phyloP scores from a whole-genome alignment of 2,888 invertebrate genomes.

The Hydrotaea cyrtoneurina region DNA sequence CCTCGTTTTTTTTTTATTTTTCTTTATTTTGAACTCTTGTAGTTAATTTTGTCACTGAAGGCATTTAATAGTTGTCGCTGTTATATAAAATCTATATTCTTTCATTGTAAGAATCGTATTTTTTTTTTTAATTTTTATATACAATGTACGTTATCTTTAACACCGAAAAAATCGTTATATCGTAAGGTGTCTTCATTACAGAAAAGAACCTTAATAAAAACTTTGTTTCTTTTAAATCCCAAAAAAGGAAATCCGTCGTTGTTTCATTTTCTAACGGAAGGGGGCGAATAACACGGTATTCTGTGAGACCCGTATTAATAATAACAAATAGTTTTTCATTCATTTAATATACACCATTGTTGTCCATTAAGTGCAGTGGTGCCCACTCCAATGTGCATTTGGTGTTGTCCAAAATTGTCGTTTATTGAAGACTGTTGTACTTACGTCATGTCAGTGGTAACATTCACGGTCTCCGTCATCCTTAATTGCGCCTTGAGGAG shows the following conservation, averaged over 20 bases:
- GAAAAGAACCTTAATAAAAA: conserved; percentile 21
- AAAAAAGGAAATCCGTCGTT: not conserved
- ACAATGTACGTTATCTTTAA: conserved; percentile 40
- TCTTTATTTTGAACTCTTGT: not conserved
- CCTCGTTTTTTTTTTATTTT: not conserved
- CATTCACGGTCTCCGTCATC: too few relatives aligned
- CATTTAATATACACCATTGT: too few relatives aligned
- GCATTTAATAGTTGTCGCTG: not conserved
- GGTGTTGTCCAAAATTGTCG: too few relatives aligned
- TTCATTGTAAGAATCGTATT: conserved; percentile 35
- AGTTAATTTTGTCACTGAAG: not conserved
- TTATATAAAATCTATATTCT: conserved; percentile 46
- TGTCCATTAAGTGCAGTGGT: too few relatives aligned
- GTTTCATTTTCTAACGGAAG: not conserved
- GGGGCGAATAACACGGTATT: too few relatives aligned
- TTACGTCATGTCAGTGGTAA: too few relatives aligned
- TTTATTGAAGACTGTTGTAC: too few relatives aligned
- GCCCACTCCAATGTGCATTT: too few relatives aligned
- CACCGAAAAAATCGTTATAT: conserved; percentile 25
- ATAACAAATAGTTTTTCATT: too few relatives aligned
- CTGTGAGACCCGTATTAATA: too few relatives aligned
- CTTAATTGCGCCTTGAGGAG: too few relatives aligned
- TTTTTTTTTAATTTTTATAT: conserved; percentile 8
- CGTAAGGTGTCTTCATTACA: conserved; percentile 12
- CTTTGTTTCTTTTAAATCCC: conserved; percentile 25